Evolutionary conservation across 2,113 vertebrate genomes (phyloP).

Genomic region (Neofelis nebulosa): DNA sequence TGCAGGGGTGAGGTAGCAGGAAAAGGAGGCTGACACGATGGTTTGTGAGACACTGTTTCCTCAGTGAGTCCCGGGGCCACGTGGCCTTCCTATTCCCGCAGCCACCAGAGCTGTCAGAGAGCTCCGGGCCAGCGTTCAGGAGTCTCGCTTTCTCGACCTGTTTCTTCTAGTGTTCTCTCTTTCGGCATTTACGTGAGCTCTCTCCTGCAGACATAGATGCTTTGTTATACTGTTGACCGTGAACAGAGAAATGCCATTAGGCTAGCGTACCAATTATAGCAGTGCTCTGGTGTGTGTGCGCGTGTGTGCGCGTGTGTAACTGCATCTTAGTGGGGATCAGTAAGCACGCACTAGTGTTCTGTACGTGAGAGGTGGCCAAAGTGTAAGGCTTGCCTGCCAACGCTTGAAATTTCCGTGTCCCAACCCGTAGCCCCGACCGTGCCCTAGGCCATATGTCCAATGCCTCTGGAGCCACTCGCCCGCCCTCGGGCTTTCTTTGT

Average conservation of each 20-base stretch:
- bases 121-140: neutral
- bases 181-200: neutral
- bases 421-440: fast-evolving
- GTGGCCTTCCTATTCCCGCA: neutral
- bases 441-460: fast-evolving
- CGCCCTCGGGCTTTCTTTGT: neutral
- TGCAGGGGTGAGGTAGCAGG: neutral
- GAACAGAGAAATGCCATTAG: neutral
- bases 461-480: fast-evolving
- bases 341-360: neutral
- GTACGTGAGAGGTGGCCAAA: neutral
- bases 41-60: neutral
- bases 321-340: neutral
- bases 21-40: neutral
- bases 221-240: neutral
- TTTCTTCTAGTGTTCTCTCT: neutral
- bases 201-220: neutral
- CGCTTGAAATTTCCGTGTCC: neutral
- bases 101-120: neutral
- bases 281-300: fast-evolving
- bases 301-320: neutral
- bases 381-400: neutral
- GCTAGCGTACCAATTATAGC: neutral
- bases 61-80: neutral
- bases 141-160: neutral